Evolutionary conservation across 1,140 invertebrate genomes (phyloP).

Genomic region (Brachionus koreanus): DNA sequence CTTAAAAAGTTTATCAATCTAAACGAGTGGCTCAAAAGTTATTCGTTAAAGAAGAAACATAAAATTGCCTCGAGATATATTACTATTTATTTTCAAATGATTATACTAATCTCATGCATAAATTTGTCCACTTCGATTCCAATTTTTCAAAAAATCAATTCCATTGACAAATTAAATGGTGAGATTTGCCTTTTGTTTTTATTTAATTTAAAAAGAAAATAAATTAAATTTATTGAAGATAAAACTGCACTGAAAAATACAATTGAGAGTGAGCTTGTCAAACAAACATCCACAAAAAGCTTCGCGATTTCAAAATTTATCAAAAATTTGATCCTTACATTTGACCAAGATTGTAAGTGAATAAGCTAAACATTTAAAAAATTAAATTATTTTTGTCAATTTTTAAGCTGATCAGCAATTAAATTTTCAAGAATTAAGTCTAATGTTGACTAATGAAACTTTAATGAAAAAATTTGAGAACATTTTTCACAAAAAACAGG

Average conservation of each 20-base stretch:
- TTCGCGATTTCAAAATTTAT: not conserved
- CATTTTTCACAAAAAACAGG: slow-evolving; percentile 11
- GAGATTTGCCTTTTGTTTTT: not conserved
- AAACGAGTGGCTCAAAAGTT: not conserved
- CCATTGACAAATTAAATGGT: not conserved
- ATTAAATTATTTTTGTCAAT: not conserved
- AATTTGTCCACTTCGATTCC: slow-evolving; percentile 38
- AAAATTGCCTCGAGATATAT: not conserved
- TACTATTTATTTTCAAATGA: not conserved
- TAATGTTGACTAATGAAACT: not conserved
- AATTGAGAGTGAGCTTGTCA: not conserved
- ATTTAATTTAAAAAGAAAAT: not conserved
- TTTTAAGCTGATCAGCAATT: slow-evolving; percentile 40
- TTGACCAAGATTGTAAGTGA: slow-evolving; percentile 28
- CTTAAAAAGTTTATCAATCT: not conserved
- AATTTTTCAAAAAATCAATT: slow-evolving; percentile 39
- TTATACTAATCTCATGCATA: not conserved
- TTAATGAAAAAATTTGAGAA: slow-evolving; percentile 35
- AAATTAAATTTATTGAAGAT: not conserved
- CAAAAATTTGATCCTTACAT: slow-evolving; percentile 23
- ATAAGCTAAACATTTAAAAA: not conserved
- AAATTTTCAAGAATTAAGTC: slow-evolving; percentile 15
- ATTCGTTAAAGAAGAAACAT: not conserved
- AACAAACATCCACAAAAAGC: not conserved
- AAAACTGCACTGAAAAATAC: not conserved